These are phyloP conservation scores for Hassar affinis DNA, from an alignment of 2,113 vertebrate species.

Conservation along the genomic window DNA sequence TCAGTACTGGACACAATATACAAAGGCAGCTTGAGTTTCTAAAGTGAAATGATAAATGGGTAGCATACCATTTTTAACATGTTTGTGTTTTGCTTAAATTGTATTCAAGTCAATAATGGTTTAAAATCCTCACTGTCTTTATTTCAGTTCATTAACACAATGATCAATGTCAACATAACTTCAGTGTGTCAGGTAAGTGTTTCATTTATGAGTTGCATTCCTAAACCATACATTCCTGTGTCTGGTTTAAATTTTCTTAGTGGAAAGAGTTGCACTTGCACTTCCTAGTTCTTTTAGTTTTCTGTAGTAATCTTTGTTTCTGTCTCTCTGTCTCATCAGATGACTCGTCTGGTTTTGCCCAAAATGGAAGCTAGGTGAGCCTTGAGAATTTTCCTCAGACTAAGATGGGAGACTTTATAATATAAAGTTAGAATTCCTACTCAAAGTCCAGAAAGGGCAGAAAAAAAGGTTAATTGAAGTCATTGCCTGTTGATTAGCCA, in stretches of 20 bases:
- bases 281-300: constrained; percentile 67
- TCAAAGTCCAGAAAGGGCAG: background rate
- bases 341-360: constrained; percentile 93
- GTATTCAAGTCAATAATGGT: background rate
- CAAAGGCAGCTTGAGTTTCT: background rate
- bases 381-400: background rate
- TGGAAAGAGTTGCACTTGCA: constrained; percentile 50
- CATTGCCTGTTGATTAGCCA: background rate
- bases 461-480: background rate
- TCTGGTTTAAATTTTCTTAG: background rate
- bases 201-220: background rate
- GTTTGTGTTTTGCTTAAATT: background rate
- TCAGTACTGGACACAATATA: too few species aligned
- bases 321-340: constrained; percentile 66
- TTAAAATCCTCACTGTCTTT: constrained; percentile 8
- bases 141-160: constrained; percentile 81
- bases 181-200: constrained; percentile 86
- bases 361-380: constrained; percentile 93
- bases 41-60: background rate
- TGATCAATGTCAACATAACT: constrained; percentile 85
- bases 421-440: background rate
- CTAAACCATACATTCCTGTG: background rate
- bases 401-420: background rate
- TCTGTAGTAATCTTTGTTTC: constrained; percentile 53
- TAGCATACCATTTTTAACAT: background rate